Conservation (phyloP, 2,797 vertebrate genomes). For the Fundulus diaphanus region DNA sequence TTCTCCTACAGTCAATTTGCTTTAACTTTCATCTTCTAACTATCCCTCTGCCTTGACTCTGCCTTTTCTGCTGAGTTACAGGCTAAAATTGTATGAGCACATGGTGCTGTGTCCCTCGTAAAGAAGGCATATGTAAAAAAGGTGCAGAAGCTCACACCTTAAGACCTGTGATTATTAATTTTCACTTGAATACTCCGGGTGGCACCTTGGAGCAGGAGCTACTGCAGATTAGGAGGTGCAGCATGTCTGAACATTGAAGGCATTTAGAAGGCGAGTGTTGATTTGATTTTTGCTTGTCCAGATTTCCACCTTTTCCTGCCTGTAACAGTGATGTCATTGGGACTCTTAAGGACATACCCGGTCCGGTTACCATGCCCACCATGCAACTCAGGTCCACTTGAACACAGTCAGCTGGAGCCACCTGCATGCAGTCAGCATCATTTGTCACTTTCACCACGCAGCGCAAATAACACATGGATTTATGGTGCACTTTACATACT, state of each 20-base stretch:
- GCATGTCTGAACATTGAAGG: background rate
- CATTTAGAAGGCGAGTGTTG: background rate
- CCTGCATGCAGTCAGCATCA: conserved; percentile 46
- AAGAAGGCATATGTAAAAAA: conserved; percentile 54
- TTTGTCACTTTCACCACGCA: conserved; percentile 67
- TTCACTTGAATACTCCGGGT: conserved; percentile 59
- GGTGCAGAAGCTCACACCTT: conserved; percentile 66
- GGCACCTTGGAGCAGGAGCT: conserved; percentile 41
- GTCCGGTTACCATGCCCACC: conserved; percentile 59
- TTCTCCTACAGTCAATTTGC: background rate
- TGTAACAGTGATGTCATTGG: conserved; percentile 11
- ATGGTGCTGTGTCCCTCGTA: conserved; percentile 43
- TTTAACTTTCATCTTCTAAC: conserved; percentile 1
- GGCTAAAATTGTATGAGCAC: conserved; percentile 56
- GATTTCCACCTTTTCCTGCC: background rate
- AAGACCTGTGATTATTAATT: conserved; percentile 71
- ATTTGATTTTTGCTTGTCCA: background rate
- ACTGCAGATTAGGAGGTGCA: conserved; percentile 24
- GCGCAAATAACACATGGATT: background rate
- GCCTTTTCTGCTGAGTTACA: conserved; percentile 15
- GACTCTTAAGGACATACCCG: conserved; percentile 40
- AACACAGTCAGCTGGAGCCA: conserved; percentile 47
- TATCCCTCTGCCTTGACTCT: background rate
- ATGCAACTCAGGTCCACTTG: conserved; percentile 48
- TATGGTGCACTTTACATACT: background rate